These are phyloP conservation scores for Contarinia nasturtii DNA, from an alignment of 1,140 invertebrate species.

Conservation along the genomic window DNA sequence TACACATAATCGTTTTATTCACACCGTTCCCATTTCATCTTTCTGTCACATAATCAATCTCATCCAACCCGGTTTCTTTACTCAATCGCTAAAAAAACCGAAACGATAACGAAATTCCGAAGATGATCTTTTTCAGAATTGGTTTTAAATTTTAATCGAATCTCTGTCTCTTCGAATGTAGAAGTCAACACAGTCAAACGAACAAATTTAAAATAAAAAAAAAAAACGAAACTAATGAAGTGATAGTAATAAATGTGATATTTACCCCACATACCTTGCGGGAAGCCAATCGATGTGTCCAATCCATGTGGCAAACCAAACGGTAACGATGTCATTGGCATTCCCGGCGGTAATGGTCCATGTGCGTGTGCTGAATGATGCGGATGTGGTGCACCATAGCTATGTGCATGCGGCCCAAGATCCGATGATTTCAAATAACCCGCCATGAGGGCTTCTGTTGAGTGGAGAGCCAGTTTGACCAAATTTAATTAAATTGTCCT, in stretches of 20 bases:
- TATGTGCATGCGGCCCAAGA: constrained; percentile 22
- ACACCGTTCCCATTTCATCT: too few species aligned
- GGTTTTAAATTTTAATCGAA: too few species aligned
- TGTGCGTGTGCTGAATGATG: constrained; percentile 20
- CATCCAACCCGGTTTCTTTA: too few species aligned
- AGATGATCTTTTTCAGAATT: too few species aligned
- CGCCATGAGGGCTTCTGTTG: constrained; percentile 24
- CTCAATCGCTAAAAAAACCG: too few species aligned
- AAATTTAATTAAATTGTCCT: too few species aligned
- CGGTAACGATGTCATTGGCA: constrained; percentile 24
- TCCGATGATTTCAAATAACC: constrained; percentile 23
- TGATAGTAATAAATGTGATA: constrained; percentile 9
- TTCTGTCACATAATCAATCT: too few species aligned
- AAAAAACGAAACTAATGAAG: not conserved
- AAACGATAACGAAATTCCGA: too few species aligned
- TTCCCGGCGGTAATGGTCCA: constrained; percentile 21
- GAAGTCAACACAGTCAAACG: too few species aligned
- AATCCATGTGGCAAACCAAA: constrained; percentile 27
- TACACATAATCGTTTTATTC: too few species aligned
- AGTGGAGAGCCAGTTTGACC: constrained; percentile 24
- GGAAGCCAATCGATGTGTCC: constrained; percentile 25
- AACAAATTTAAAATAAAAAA: too few species aligned
- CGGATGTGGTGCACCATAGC: constrained; percentile 22
- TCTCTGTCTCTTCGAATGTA: too few species aligned
- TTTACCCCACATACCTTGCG: constrained; percentile 31